Evolutionary conservation across 2,888 invertebrate species (phyloP).

Genomic region (Cataglyphis albicans): DNA sequence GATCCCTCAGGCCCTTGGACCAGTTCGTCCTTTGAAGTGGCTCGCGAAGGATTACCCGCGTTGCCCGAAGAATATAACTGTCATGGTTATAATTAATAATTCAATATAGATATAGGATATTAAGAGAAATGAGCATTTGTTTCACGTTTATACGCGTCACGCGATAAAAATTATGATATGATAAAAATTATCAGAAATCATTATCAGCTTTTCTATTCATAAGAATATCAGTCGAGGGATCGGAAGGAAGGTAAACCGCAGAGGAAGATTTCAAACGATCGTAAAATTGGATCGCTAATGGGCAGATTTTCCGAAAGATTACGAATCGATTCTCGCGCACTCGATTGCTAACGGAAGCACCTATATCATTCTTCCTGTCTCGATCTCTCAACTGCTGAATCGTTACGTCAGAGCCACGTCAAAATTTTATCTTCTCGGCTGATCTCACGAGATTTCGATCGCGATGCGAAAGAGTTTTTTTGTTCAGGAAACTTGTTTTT

Average conservation of each 20-base stretch:
- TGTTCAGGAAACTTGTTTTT: not conserved
- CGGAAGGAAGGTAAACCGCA: not conserved
- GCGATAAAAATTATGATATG: not conserved
- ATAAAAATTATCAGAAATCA: not conserved
- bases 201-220: not conserved
- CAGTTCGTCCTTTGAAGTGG: not conserved
- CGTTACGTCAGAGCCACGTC: conserved; percentile 69
- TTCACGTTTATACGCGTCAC: not conserved
- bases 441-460: conserved; percentile 71
- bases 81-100: conserved; percentile 14
- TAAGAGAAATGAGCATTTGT: not conserved
- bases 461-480: conserved; percentile 18
- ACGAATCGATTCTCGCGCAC: conserved; percentile 33
- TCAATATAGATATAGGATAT: not conserved
- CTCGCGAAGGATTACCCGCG: not conserved
- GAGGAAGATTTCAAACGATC: not conserved
- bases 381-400: conserved; percentile 54
- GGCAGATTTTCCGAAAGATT: conserved; percentile 29
- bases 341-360: conserved; percentile 33
- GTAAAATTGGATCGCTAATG: conserved; percentile 49
- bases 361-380: conserved; percentile 27
- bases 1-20: conserved; percentile 20
- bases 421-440: conserved; percentile 70
- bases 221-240: conserved; percentile 15
- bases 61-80: not conserved